Conservation (phyloP, 1,140 invertebrate genomes). For the Spodoptera frugiperda region DNA sequence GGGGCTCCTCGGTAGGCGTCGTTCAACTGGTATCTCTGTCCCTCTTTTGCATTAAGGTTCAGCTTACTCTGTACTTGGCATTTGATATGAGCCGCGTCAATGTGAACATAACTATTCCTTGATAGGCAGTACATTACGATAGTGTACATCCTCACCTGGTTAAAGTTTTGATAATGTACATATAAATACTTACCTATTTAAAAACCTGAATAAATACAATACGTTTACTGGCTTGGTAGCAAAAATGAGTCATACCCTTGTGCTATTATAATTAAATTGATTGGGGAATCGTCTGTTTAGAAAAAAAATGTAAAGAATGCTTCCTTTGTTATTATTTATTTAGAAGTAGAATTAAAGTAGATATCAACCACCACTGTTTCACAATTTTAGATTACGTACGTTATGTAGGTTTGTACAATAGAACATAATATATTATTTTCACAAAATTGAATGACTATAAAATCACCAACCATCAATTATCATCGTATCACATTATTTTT, state of each 20-base stretch:
- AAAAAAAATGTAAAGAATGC: constrained; percentile 32
- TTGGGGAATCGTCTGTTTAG: constrained; percentile 50
- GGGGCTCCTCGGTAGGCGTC: constrained; percentile 84
- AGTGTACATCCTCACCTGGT: constrained; percentile 52
- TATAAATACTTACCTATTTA: constrained; percentile 44
- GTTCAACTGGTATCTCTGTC: constrained; percentile 79
- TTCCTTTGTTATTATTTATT: constrained; percentile 52
- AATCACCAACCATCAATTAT: constrained; percentile 40
- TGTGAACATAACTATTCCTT: constrained; percentile 70
- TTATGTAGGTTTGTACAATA: constrained; percentile 16
- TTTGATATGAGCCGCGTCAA: constrained; percentile 75
- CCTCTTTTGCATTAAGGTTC: constrained; percentile 78
- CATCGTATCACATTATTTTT: constrained; percentile 40
- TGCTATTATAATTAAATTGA: constrained; percentile 56
- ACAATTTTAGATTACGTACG: constrained; percentile 38
- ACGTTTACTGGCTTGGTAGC: constrained; percentile 49
- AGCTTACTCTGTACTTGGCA: constrained; percentile 77
- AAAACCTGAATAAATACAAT: constrained; percentile 58
- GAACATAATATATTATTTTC: constrained; percentile 30
- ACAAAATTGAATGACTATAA: constrained; percentile 12
- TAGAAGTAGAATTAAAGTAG: constrained; percentile 34
- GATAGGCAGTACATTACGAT: constrained; percentile 67
- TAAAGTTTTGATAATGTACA: constrained; percentile 53
- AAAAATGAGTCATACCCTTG: constrained; percentile 63
- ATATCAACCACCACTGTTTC: constrained; percentile 27